Base-by-base conservation (phyloP, 2,113 vertebrate genomes). In the Oophaga pumilio region DNA sequence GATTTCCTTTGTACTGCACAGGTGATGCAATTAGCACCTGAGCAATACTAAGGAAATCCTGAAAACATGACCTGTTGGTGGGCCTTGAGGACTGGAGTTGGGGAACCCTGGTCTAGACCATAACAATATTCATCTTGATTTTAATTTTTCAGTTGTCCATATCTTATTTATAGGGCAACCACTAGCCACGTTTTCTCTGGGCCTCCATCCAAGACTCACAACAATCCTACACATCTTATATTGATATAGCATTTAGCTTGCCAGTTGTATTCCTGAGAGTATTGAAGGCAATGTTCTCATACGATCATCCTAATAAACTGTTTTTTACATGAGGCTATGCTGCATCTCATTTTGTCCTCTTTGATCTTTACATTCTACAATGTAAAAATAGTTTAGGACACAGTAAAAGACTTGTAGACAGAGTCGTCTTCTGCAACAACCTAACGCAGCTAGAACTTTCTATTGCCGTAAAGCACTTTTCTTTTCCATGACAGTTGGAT, bases 361-460 rank as follows among this genome's bases (percentile, higher is more conserved):
- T 69, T 69, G 2, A 71, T 17, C 68, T 71, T 33, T 26, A 26
- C 28, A 33, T 33, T 14, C 17, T 8, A 71, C 4, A 3, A 1
- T 71, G 28, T 14, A 71, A 71, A 17, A 69, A 69, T 69, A 69
- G 28, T 24, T 69, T 17, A 26, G 66, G n/a, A 69, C 12, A 17
- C 33, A 33, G 28, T 71, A 71, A 71, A 11, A 28, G 13, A 28
- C 24, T 26, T 5, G 12, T 26, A 69, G 84, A 89, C 24, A 90
- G 91, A 82, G 88, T 89, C 91, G 89, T 90, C 62, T n/a, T 71
- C 26, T 86, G 8, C 84, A 90, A 64, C 52, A 88, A 90, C 85
- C 90, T 87, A 90, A 93, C 89, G 89, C 20, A 85, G 85, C 57
- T 90, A 92, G 93, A 87, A 33, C 5, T 89, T 92, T 90, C 64